phyloP scores from a whole-genome alignment of 2,113 vertebrate genomes.

The Alces alces region DNA sequence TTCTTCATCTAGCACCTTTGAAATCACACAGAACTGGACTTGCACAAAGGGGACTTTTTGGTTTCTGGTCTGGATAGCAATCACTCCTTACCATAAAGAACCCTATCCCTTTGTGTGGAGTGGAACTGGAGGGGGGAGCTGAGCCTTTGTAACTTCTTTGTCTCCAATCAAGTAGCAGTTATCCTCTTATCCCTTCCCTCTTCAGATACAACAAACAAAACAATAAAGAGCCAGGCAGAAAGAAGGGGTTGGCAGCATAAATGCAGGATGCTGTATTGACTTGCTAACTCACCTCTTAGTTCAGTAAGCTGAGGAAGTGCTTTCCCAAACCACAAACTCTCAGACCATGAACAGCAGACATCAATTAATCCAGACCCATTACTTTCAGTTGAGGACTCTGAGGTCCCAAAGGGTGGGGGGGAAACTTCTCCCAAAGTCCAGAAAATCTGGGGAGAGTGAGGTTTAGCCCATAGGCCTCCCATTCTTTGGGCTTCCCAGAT shows the following conservation, averaged over 20 bases:
- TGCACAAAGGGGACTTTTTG: background rate
- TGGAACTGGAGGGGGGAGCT: background rate
- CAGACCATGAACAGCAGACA: fast-evolving
- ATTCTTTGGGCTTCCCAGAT: background rate
- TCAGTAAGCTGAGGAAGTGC: background rate
- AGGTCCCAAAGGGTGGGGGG: background rate
- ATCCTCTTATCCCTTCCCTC: background rate
- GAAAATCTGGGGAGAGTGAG: background rate
- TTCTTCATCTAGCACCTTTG: background rate
- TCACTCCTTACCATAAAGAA: background rate
- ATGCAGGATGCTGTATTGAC: background rate
- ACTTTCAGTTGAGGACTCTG: background rate
- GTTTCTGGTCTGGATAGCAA: background rate
- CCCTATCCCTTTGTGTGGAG: background rate
- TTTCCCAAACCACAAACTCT: background rate
- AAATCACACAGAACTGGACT: background rate
- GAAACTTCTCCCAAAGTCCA: background rate
- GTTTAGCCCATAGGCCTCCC: background rate
- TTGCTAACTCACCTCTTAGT: background rate
- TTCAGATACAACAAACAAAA: background rate
- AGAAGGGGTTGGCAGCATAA: background rate
- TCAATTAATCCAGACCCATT: background rate
- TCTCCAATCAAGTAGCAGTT: background rate
- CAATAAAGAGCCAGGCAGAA: background rate
- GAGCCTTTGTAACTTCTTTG: background rate